These are phyloP conservation scores for Gobiocypris rarus DNA, from an alignment of 2,113 vertebrate species.

Conservation along the genomic window DNA sequence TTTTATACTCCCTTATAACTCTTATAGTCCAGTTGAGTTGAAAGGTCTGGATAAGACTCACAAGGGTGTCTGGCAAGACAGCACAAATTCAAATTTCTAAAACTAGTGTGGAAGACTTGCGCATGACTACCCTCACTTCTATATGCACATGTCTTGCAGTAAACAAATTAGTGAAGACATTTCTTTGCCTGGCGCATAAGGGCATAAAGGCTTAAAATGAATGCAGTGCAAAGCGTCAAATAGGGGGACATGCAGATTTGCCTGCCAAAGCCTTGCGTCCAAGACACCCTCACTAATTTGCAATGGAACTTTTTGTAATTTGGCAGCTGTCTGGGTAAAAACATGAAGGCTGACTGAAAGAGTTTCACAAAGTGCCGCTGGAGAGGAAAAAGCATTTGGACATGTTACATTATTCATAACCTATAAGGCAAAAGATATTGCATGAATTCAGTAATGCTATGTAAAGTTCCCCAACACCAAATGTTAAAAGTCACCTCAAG, in stretches of 20 bases:
- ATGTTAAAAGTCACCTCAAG: constrained; percentile 31
- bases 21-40: no score
- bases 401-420: constrained; percentile 33
- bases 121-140: neutral
- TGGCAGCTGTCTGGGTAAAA: constrained; percentile 17
- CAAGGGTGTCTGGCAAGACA: neutral
- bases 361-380: neutral
- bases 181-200: neutral
- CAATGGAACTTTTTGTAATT: neutral
- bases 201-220: neutral
- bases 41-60: no score
- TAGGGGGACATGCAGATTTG: neutral
- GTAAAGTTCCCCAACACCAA: constrained; percentile 8
- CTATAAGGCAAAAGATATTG: constrained; percentile 8
- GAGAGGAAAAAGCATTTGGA: constrained; percentile 18
- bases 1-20: no score
- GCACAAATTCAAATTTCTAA: neutral
- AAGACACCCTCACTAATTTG: constrained; percentile 7
- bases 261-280: constrained; percentile 1
- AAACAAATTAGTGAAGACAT: constrained; percentile 9
- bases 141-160: constrained; percentile 10
- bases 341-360: neutral
- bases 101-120: neutral
- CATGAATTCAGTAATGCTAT: constrained; percentile 1
- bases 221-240: neutral